Base-by-base conservation (phyloP, 2,888 invertebrate genomes). In the Blomia tropicalis region DNA sequence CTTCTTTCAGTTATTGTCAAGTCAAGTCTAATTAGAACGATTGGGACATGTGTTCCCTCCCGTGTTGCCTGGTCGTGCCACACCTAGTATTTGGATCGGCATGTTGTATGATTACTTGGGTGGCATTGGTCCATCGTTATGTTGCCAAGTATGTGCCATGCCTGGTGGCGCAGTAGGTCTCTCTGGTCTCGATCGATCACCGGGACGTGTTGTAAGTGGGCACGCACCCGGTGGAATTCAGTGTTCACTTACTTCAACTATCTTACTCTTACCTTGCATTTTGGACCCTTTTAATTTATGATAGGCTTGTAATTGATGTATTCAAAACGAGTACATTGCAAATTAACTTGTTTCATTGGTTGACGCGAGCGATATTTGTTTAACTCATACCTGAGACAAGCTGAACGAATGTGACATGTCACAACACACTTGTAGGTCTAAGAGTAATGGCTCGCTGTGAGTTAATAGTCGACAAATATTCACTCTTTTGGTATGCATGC, bases 31-130 rank as follows among this genome's bases (percentile, higher is more conserved):
- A n/a, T 14, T 17, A n/a, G 41, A 41, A 41, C 41, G 41, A 14
- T 17, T n/a, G n/a, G n/a, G n/a, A n/a, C n/a, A n/a, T n/a, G n/a
- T n/a, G n/a, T n/a, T n/a, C n/a, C n/a, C n/a, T n/a, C n/a, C 14
- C 41, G 14, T n/a, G 14, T 17, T 14, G 41, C 41, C 41, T 47
- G 47, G 7, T 11, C 5, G 4, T 54, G 25, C 25, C 25, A 54
- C 54, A 54, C 25, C 54, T 47, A 47, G 54, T 5, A n/a, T n/a
- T n/a, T n/a, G n/a, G n/a, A n/a, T n/a, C n/a, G n/a, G n/a, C n/a
- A n/a, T n/a, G 29, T 27, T 54, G 25, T 7, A 54, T 56, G 56
- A 56, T 56, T 30, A 56, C 56, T 56, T 56, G 56, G 56, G 56
- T 56, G 56, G 56, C 29, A 56, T 30, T 56, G 31, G 4, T 19